Base-by-base conservation (phyloP, 1,140 invertebrate species). In the Rhopalosiphum maidis region DNA sequence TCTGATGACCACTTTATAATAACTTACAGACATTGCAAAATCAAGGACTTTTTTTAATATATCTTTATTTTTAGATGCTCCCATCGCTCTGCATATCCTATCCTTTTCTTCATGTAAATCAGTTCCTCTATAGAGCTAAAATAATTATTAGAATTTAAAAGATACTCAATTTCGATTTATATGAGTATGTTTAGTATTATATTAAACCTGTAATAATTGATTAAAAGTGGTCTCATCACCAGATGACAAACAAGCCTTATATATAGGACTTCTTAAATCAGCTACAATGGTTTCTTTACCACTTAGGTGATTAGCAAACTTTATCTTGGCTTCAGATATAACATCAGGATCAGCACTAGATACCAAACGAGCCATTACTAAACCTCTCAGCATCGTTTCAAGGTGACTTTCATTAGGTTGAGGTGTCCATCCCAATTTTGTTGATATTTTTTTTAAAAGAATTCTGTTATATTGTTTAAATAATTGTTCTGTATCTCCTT, bases 61-160 rank as follows among this genome's bases (percentile, higher is more conserved):
- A 46, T 96, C 95, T 6, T 96, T 95, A 95, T 98, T 96, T 86
- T 96, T 96, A 37, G 97, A 96, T 68, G 97, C 96, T 46, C 98
- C 98, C 37, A 99, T 96, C 1, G 98, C 96, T 83, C 97, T 95
- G 43, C 97, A 96, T 94, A 99, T 98, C 94, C 98, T 96, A 94
- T 98, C 97, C 95, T 99, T 99, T 95, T 99, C 98, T 95, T 99
- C 99, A 94, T 98, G 97, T 91, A 99, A 96, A 95, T 99, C 98
- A 21, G 97, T 96, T 77, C 97, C 96, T 94, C 97, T 96, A 95
- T 99, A 99, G 89, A 99, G 95, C 96, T 96, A 94, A 48, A 95
- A 94, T 93, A 93, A 94, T 94, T 87, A 68, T 37, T 60, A 87
- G 5, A 5, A 86, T 55, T 90, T 43, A 43, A 22, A 21, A 90